phyloP scores from a whole-genome alignment of 2,113 vertebrate species.

The Oreochromis niloticus region DNA sequence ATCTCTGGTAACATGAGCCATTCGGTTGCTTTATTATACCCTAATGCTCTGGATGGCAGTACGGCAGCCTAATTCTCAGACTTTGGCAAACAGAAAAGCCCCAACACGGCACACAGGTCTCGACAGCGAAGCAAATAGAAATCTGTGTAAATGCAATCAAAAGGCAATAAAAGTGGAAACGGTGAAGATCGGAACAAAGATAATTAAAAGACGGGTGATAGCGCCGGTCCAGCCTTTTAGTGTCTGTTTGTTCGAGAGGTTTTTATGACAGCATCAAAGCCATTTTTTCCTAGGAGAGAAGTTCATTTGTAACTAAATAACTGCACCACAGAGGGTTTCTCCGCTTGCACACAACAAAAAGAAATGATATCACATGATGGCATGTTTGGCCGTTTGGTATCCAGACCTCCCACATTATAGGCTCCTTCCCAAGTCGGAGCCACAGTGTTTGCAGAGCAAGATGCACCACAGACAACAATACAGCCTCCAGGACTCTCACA shows the following conservation, averaged over 20 bases:
- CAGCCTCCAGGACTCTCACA: constrained; percentile 47
- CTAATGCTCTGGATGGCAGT: background rate
- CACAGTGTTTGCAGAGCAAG: constrained; percentile 59
- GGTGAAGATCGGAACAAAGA: background rate
- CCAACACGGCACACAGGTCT: background rate
- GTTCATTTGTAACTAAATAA: background rate
- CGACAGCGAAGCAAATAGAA: background rate
- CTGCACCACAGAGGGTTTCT: background rate
- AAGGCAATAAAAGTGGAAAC: background rate
- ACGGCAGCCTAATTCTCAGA: background rate
- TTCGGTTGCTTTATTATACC: background rate
- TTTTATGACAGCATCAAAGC: background rate
- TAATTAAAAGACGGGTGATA: background rate
- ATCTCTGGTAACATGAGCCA: background rate
- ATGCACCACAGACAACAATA: constrained; percentile 70
- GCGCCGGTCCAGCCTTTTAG: background rate
- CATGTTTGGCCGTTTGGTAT: constrained; percentile 7
- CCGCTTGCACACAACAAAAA: constrained; percentile 27
- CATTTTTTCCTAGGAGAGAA: background rate
- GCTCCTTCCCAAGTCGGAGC: constrained; percentile 20
- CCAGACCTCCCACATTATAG: constrained; percentile 50
- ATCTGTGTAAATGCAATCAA: background rate
- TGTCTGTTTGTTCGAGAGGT: background rate
- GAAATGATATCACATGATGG: constrained; percentile 1
- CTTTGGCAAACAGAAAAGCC: background rate